Evolutionary conservation across 2,888 invertebrate species (phyloP), one percentile per base, ranked within the genome.

Genomic region (Anorthoa munda): DNA sequence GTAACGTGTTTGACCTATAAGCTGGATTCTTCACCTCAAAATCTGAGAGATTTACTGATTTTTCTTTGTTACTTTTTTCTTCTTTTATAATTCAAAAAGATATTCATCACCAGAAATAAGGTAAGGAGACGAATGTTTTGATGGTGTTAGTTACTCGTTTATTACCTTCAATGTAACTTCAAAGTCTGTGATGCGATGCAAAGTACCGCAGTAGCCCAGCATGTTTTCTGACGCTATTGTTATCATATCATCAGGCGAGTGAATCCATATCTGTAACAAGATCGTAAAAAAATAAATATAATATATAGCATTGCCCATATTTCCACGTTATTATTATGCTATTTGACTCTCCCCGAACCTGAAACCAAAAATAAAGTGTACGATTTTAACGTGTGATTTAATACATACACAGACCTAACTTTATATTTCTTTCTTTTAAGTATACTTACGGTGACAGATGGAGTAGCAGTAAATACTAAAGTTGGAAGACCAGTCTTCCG

Each of bases 211-310:
- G 3, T 86, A 87, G 5, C 96, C 96, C 77, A 97, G 93, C 18
- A 97, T 94, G 74, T 94, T 94, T 31, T 95, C 94, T 68, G 93
- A 90, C 2, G 90, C 91, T 2, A 92, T 93, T 45, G 97, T 97
- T 0, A 97, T 96, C 67, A 97, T 95, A 83, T 97, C 97, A 86
- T 97, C 97, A 2, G 97, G 94, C 0, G 97, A 96, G 87, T 97
- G 97, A 59, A 97, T 93, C 85, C 96, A 96, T 61, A 97, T 89
- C 97, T 97, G 87, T 68, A 95, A 94, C 12, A 46, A 58, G 13
- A 21, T 17, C 7, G 2, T 3, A 21, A 39, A 39, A 39, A 7
- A 39, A 1, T 9, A 7, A 7, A 9, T 39, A 39, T 39, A 31
- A 31, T 39, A 18, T 15, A 17, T 17, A 26, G 13, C 4, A 46